Evolutionary conservation across 2,888 invertebrate genomes (phyloP).

Genomic region (Machimus atricapillus): DNA sequence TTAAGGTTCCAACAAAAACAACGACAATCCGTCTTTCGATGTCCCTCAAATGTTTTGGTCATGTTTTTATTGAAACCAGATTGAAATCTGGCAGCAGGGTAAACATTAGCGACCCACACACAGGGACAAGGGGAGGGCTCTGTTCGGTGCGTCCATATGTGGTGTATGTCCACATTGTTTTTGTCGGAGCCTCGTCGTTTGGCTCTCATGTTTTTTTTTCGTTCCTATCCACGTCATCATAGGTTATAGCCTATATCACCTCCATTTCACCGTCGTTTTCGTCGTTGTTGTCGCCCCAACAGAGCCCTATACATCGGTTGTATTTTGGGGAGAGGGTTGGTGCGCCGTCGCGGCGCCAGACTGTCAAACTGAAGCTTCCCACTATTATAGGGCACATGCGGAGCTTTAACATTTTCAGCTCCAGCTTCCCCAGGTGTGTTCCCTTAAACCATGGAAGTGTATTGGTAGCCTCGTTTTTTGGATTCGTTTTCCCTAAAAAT

Average conservation of each 20-base stretch:
- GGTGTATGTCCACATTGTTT: not conserved
- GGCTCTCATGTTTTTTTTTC: not conserved
- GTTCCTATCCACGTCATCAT: constrained; percentile 31
- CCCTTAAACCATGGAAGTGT: not conserved
- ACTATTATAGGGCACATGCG: not conserved
- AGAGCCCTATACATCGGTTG: not conserved
- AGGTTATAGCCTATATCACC: not conserved
- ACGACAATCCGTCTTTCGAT: not conserved
- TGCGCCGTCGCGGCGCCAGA: constrained; percentile 30
- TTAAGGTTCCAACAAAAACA: not conserved
- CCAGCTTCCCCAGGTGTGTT: not conserved
- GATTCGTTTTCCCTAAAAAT: not conserved
- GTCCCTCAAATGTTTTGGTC: not conserved
- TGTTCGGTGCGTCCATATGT: not conserved
- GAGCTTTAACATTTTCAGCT: not conserved
- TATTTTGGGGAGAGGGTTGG: not conserved
- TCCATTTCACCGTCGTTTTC: not conserved
- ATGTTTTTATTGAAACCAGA: not conserved
- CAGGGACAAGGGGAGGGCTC: not conserved
- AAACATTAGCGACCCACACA: not conserved
- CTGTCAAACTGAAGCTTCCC: not conserved
- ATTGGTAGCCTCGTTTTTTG: not conserved
- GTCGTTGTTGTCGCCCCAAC: not conserved
- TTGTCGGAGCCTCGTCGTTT: not conserved
- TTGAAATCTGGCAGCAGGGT: constrained; percentile 22